Base-by-base conservation (phyloP, 2,797 vertebrate species). In the Zalophus californianus region DNA sequence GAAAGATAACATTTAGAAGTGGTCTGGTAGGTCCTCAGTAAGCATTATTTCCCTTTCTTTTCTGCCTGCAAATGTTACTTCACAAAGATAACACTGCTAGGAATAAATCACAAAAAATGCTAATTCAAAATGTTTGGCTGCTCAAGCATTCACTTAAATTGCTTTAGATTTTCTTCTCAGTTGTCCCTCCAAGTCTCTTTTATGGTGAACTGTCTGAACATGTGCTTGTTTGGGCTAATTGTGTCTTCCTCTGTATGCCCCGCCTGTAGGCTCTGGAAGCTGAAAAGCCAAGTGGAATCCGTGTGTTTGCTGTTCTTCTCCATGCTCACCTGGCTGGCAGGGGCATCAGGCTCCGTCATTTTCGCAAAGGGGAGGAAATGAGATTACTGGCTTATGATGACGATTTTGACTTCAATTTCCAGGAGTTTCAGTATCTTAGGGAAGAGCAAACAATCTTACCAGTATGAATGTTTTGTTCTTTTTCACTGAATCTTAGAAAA, bases 321-420 rank as follows among this genome's bases (percentile, higher is more conserved):
- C 99, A 99, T 0, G 99, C 99, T 54, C 99, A 99, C 96, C 98
- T 99, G 93, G 99, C 99, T 5, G 99, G 99, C 90, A 99, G 99
- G 96, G 98, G 99, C 21, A 98, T 99, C 95, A 98, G 98, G 97
- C 98, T 99, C 97, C 99, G 99, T 38, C 99, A 99, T 96, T 99
- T 99, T 97, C 99, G 96, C 79, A 98, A 99, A 0, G 98, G 99
- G 50, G 88, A 99, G 72, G 99, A 99, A 96, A 98, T 99, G 97
- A 98, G 98, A 95, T 97, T 98, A 0, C 98, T 99, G 35, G 99
- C 99, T 84, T 99, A 99, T 16, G 99, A 99, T 0, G 98, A 99
- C 0, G 98, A 98, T 79, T 99, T 99, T 95, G 99, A 99, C 98
- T 99, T 99, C 98, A 99, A 99, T 98, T 99, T 99, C 98, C 99